Evolutionary conservation across 2,113 vertebrate genomes (phyloP), one percentile per base, ranked within the genome.

Genomic region (Colinus virginianus): DNA sequence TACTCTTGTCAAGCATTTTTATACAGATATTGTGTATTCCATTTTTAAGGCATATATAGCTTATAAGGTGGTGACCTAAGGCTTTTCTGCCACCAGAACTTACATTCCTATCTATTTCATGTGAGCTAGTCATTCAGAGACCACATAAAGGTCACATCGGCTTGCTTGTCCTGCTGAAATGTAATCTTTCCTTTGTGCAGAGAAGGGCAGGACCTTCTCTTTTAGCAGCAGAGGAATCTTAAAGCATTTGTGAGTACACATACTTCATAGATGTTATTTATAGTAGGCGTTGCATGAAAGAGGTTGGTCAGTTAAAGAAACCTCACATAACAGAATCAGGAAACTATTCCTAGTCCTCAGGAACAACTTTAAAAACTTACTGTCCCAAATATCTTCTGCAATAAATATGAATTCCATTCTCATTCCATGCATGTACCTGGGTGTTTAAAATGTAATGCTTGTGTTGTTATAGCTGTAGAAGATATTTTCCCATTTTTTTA

Each of bases 251-350:
- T 64, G 53, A 81, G 48, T 78, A 56, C 74, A 43, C 32, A 19
- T 68, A 46, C 32, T 79, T 84, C 40, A 40, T 5, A 49, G 77
- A 40, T 63, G 51, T 28, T 67, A 43, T 61, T 92, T 71, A 51
- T 28, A 68, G 66, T 19, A 78, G 42, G 18, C 51, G 28, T 53
- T 28, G 15, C 51, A 53, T 53, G 51, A 53, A 36, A 59, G 70
- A 84, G 26, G 13, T 30, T 88, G 70, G 63, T 72, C 40, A 95
- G 72, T 45, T 76, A 59, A 48, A 90, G 81, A 88, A 92, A 55
- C 68, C 13, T 62, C 76, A 22, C 67, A 71, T 78, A 49, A 13
- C 17, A 76, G 30, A 74, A 58, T 81, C 22, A 78, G n/a, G 66
- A 53, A 78, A 81, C 78, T 87, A 68, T 69, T 86, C 26, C 15